These are phyloP conservation scores for Neosalanx taihuensis DNA, from an alignment of 2,797 vertebrate species.

Conservation along the genomic window DNA sequence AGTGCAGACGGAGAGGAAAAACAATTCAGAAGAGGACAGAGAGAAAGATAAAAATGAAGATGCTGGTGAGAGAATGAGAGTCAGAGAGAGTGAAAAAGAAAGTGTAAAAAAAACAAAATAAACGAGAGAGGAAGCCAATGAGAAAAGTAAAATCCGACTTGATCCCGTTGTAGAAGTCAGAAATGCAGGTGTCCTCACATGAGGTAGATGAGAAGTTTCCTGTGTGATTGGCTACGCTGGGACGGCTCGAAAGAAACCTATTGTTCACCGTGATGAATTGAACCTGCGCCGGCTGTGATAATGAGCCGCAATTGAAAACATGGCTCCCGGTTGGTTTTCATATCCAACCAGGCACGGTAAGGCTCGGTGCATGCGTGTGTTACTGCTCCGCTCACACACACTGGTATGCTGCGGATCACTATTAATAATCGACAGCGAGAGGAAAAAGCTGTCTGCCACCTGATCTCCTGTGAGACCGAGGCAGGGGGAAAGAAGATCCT, in stretches of 20 bases:
- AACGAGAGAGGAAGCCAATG: not conserved
- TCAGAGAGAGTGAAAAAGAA: not conserved
- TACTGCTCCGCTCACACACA: not conserved
- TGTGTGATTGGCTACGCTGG: not conserved
- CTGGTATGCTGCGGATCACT: slow-evolving; percentile 7
- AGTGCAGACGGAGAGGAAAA: not conserved
- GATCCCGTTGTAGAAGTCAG: not conserved
- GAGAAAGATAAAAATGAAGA: not conserved
- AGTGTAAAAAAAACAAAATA: not conserved
- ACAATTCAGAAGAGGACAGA: not conserved
- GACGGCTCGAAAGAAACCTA: not conserved
- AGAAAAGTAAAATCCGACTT: not conserved
- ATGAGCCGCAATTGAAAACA: slow-evolving; percentile 13
- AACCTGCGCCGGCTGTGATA: slow-evolving; percentile 13
- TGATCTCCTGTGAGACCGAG: slow-evolving; percentile 3
- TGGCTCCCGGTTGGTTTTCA: not conserved
- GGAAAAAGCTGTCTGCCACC: not conserved
- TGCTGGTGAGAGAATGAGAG: slow-evolving; percentile 2
- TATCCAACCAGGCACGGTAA: not conserved
- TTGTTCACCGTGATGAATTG: not conserved
- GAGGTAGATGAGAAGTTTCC: slow-evolving; percentile 16
- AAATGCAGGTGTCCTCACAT: slow-evolving; percentile 10
- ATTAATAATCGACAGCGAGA: slow-evolving; percentile 10
- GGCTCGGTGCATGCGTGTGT: not conserved
- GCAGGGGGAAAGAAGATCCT: slow-evolving; percentile 18